A percentile compares a stretch with the other conserved stretches of the same genome.
Conservation (phyloP, 1,140 invertebrate species). For the Coelopa frigida region DNA sequence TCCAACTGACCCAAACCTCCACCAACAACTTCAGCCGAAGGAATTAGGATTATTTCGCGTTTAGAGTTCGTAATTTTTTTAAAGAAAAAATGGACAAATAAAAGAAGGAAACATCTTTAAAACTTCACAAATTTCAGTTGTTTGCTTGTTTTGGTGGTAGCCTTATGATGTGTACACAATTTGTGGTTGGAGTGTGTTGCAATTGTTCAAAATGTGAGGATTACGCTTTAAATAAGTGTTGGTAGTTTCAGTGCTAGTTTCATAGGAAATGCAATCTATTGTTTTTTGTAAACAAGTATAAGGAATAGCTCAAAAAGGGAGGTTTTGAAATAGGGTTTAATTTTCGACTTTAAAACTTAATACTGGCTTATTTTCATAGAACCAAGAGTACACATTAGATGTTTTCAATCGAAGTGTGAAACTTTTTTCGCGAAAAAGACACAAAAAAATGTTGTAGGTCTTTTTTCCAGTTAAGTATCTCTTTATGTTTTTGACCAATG, state of each 20-base stretch:
- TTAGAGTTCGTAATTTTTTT: neutral
- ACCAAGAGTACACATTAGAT: too few species aligned
- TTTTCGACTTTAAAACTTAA: too few species aligned
- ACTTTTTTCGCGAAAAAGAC: too few species aligned
- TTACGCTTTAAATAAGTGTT: neutral
- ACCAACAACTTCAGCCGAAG: constrained; percentile 55
- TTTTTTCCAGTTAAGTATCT: too few species aligned
- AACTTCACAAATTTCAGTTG: neutral
- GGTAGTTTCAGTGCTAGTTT: neutral
- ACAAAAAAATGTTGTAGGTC: too few species aligned
- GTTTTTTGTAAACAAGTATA: too few species aligned
- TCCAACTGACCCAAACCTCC: constrained; percentile 73
- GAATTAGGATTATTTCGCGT: constrained; percentile 33
- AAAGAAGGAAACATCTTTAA: neutral
- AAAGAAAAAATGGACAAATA: neutral
- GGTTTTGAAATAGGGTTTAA: too few species aligned
- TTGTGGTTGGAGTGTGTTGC: neutral
- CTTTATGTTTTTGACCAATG: too few species aligned
- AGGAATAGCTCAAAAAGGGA: too few species aligned
- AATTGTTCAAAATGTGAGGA: neutral
- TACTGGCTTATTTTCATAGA: too few species aligned
- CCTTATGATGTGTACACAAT: neutral
- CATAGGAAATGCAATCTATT: neutral
- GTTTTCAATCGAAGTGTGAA: too few species aligned
- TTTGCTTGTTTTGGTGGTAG: neutral